A percentile compares a stretch with the other conserved stretches of the same genome.
phyloP scores from a whole-genome alignment of 2,888 invertebrate species.

The Noctua fimbriata region DNA sequence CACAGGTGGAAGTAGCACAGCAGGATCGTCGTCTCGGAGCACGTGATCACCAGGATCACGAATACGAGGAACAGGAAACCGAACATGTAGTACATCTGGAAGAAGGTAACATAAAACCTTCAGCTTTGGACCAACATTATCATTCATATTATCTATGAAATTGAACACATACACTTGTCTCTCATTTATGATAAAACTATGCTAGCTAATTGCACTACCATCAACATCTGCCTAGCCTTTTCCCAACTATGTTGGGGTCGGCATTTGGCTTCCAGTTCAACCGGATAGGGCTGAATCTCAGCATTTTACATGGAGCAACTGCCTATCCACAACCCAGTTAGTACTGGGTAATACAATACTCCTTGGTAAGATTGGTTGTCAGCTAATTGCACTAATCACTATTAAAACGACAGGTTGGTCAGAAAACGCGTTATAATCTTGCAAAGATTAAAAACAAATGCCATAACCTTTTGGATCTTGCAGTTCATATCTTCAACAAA shows the following conservation, averaged over 20 bases:
- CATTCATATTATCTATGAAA: background rate
- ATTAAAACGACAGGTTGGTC: background rate
- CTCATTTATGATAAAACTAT: background rate
- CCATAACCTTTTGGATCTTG: background rate
- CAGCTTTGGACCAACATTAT: background rate
- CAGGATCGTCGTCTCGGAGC: constrained; percentile 99
- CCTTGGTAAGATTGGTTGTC: background rate
- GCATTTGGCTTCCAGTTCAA: background rate
- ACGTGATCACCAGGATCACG: constrained; percentile 98
- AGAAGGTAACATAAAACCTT: constrained; percentile 39
- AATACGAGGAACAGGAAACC: constrained; percentile 99
- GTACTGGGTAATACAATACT: background rate
- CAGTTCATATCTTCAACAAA: background rate
- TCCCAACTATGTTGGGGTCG: background rate
- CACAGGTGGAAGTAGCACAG: constrained; percentile 99
- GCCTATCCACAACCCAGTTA: background rate
- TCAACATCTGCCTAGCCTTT: background rate
- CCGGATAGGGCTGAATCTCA: too few relatives aligned
- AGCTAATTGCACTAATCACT: background rate
- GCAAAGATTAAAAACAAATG: background rate
- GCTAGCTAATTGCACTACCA: background rate
- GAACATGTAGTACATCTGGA: constrained; percentile 99
- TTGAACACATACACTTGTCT: background rate
- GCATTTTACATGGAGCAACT: too few relatives aligned
- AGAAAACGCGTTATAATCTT: background rate